phyloP scores from a whole-genome alignment of 2,888 invertebrate species.

The Drosophila maculinotata region DNA sequence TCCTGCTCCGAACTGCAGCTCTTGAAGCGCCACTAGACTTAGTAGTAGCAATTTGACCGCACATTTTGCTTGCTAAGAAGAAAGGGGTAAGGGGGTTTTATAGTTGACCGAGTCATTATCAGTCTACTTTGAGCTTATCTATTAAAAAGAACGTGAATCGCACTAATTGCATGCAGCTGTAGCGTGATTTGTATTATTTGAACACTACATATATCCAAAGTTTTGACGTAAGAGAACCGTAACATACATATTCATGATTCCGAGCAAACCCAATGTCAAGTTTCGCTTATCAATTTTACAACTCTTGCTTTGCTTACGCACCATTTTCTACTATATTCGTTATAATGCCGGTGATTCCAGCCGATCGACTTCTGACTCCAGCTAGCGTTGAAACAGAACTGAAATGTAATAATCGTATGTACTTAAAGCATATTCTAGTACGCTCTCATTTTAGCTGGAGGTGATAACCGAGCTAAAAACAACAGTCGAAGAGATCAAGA shows the following conservation, averaged over 20 bases:
- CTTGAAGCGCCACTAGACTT: conserved; percentile 39
- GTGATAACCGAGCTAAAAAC: neutral
- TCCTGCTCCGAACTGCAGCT: conserved; percentile 14
- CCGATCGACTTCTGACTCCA: neutral
- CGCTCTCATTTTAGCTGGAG: neutral
- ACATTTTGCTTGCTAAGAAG: conserved; percentile 8
- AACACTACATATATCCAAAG: neutral
- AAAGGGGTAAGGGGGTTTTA: too few relatives aligned
- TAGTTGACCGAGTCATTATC: neutral
- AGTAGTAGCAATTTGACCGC: conserved; percentile 24
- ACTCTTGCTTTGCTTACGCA: neutral
- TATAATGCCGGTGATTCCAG: too few relatives aligned
- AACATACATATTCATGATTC: neutral
- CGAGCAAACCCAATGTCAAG: neutral
- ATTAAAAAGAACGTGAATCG: neutral
- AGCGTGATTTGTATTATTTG: neutral
- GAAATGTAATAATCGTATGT: neutral
- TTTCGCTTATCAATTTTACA: neutral
- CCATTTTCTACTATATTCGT: conserved; percentile 1
- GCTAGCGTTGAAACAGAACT: neutral
- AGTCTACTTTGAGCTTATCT: neutral
- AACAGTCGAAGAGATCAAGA: neutral
- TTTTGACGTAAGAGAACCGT: neutral
- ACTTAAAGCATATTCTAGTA: neutral
- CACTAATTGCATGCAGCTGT: neutral